Evolutionary conservation across 2,113 vertebrate genomes (phyloP), one percentile per base, ranked within the genome.

Genomic region (Nothocercus nigrocapillus): DNA sequence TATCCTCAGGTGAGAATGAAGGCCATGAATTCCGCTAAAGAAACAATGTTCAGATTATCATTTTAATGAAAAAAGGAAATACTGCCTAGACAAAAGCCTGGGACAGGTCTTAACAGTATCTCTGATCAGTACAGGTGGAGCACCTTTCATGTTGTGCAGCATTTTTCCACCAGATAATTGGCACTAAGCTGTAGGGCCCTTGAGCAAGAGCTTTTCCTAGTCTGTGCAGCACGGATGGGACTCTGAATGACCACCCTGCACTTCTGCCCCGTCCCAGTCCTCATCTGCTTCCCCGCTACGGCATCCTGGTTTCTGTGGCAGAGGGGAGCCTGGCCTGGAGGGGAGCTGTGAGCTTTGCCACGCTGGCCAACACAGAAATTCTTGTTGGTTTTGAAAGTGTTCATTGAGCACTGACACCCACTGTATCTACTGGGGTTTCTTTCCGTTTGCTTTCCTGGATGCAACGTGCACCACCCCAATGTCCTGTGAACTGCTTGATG

Each of bases 401-500:
- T 11, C 59, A 1, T 64, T 67, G 30, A 68, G 12, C 24, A 22
- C 20, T 73, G 13, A 42, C n/a, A 12, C 5, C 8, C 27, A 27
- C 56, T 8, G 90, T 90, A 94, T 92, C 89, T 91, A 89, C 88
- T 70, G 56, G 34, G 62, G 77, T 92, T 95, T 56, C 82, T 82
- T 88, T 82, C 88, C 93, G 88, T 96, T 96, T 97, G 58, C 58
- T 94, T 85, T 95, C 90, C 82, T 94, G 94, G 94, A 93, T 95
- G 83, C 88, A 58, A 27, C 75, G n/a, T 93, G 51, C 63, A 28
- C 86, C 92, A 67, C 74, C 70, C 83, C 0, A 18, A 45, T 90
- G 79, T 96, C 53, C 82, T 58, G 90, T 85, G 92, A 93, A 54
- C 89, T 96, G 94, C 84, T 92, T 95, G 49, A 95, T 11, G 22